These are phyloP conservation scores for Hyles euphorbiae DNA, from an alignment of 1,140 invertebrate species.

Conservation along the genomic window DNA sequence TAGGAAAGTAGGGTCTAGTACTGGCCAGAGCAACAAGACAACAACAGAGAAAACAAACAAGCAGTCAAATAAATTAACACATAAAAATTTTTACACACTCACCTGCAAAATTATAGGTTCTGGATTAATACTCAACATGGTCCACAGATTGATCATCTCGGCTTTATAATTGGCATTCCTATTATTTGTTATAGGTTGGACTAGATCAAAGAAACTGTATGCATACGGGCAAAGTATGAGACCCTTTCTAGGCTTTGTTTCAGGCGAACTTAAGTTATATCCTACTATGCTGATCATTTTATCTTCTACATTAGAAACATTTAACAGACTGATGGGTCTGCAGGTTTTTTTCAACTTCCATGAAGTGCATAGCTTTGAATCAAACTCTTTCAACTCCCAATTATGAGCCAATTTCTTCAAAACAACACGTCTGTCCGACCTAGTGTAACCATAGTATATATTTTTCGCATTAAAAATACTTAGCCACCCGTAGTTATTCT, in stretches of 20 bases:
- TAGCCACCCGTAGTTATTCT: slow-evolving; percentile 29
- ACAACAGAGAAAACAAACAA: too few species aligned
- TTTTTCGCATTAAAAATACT: slow-evolving; percentile 62
- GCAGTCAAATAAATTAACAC: too few species aligned
- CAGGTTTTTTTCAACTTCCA: slow-evolving; percentile 44
- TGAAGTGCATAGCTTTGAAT: slow-evolving; percentile 45
- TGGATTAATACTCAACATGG: slow-evolving; percentile 61
- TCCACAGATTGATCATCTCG: slow-evolving; percentile 60
- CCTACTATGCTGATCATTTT: slow-evolving; percentile 47
- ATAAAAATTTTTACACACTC: background rate
- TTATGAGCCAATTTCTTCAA: slow-evolving; percentile 60
- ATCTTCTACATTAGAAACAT: slow-evolving; percentile 44
- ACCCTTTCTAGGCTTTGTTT: slow-evolving; percentile 48
- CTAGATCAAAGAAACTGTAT: slow-evolving; percentile 49
- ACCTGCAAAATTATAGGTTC: slow-evolving; percentile 65
- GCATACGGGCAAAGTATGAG: slow-evolving; percentile 58
- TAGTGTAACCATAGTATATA: slow-evolving; percentile 58
- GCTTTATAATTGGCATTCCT: slow-evolving; percentile 37
- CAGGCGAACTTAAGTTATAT: slow-evolving; percentile 49
- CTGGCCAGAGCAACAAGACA: too few species aligned
- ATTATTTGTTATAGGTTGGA: slow-evolving; percentile 36
- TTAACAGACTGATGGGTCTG: slow-evolving; percentile 45
- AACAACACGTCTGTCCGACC: slow-evolving; percentile 46
- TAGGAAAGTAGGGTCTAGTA: too few species aligned
- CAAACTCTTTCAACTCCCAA: slow-evolving; percentile 54